Percentiles rank a stretch among this genome's conserved stretches.
These are phyloP conservation scores for Glaucopsyche alexis DNA, from an alignment of 2,888 invertebrate species.

Conservation along the genomic window DNA sequence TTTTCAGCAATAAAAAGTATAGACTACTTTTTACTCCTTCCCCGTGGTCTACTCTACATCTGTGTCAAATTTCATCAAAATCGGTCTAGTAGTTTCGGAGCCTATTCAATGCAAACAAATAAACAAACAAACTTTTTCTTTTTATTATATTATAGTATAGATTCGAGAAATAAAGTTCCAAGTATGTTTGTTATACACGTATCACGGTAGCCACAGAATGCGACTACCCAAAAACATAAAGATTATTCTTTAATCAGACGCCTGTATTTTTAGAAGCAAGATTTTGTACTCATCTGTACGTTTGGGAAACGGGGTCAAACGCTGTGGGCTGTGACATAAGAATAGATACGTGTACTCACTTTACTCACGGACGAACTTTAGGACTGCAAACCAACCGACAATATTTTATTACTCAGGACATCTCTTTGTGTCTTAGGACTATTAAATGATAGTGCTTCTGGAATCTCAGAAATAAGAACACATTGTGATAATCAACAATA, in stretches of 20 bases:
- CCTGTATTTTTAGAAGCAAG: constrained; percentile 15
- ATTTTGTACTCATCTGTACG: neutral
- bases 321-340: neutral
- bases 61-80: too few relatives aligned
- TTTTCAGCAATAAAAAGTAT: too few relatives aligned
- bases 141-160: too few relatives aligned
- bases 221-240: neutral
- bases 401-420: neutral
- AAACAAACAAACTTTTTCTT: too few relatives aligned
- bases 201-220: too few relatives aligned
- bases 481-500: too few relatives aligned
- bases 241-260: constrained; percentile 22
- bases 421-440: neutral
- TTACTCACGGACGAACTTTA: neutral
- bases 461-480: neutral
- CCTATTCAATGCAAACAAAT: too few relatives aligned
- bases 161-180: too few relatives aligned
- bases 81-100: too few relatives aligned
- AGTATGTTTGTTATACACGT: too few relatives aligned
- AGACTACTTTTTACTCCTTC: too few relatives aligned
- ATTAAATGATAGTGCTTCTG: neutral
- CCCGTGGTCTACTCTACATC: too few relatives aligned
- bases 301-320: constrained; percentile 10
- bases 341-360: neutral
- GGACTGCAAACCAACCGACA: neutral